Base-by-base conservation (phyloP, 2,888 invertebrate species). In the Liopterus haemorrhoidalis region DNA sequence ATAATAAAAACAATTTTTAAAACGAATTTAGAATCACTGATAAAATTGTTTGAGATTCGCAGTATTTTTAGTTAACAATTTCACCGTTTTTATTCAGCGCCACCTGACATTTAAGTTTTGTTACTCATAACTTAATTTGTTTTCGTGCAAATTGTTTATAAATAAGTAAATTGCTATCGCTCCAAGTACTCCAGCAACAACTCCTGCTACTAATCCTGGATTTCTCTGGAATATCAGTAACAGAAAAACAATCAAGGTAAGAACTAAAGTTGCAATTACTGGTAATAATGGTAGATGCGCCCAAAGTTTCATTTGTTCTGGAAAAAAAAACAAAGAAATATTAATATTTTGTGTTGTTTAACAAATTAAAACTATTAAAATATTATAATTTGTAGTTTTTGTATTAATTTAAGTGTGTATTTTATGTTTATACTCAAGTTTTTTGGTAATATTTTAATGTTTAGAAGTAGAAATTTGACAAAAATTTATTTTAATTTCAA, bases 151-250 rank as follows among this genome's bases (percentile, higher is more conserved):
- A 36, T 48, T 59, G 30, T 59, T 60, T 16, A 69, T 49, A 36
- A 65, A 60, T 25, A 68, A 58, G 48, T 70, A 68, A 53, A 70
- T 57, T 14, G 67, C 60, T 38, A 70, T 67, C 4, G 68, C 58
- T n/a, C 66, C 62, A 12, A 72, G 57, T 53, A 70, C 67, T 21
- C 63, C 66, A 2, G 70, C 66, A 3, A 71, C 68, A 9, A 68
- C 62, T 20, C 65, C 66, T n/a, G 70, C 69, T 2, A 72, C 65
- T 43, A 70, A 58, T 18, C 67, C 61, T 5, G 72, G 71, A 54
- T 66, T 70, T 56, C 70, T 66, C 54, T 70, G 64, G 55, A 71
- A 72, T 28, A 70, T 56, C 18, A 71, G 62, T 59, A 71, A 54
- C 24, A 69, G 63, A 48, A 61, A 60, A 19, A 67, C 64, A 14